Conservation (phyloP, 1,140 invertebrate genomes). For the Drosophila hydei region DNA sequence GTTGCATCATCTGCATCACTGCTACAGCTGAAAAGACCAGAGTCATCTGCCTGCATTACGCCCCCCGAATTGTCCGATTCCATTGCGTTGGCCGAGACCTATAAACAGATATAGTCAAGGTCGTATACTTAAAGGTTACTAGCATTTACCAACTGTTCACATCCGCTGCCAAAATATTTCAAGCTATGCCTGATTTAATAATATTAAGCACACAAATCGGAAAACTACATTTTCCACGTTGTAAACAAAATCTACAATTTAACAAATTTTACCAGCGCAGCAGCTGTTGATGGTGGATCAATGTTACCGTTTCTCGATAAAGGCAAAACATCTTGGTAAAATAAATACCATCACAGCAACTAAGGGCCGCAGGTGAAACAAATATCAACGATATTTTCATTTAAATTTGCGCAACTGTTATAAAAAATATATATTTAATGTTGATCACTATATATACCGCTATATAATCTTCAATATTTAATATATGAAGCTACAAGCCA, state of each 20-base stretch:
- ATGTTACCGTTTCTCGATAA: slow-evolving; percentile 32
- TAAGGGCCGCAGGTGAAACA: not conserved
- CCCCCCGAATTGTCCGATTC: slow-evolving; percentile 40
- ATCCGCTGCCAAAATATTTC: not conserved
- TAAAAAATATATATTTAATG: not conserved
- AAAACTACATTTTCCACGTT: slow-evolving; percentile 57
- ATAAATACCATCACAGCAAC: slow-evolving; percentile 17
- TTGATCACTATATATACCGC: not conserved
- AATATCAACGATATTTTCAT: too few species aligned
- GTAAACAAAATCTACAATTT: slow-evolving; percentile 42
- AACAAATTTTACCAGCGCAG: slow-evolving; percentile 23
- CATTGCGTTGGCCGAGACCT: slow-evolving; percentile 39
- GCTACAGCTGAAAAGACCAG: slow-evolving; percentile 60
- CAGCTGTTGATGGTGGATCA: slow-evolving; percentile 47
- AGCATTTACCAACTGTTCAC: not conserved
- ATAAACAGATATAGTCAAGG: slow-evolving; percentile 1
- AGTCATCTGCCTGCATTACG: slow-evolving; percentile 55
- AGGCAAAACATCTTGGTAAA: not conserved
- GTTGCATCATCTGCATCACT: slow-evolving; percentile 47
- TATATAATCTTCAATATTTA: too few species aligned
- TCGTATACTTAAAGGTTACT: not conserved
- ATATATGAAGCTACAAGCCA: too few species aligned
- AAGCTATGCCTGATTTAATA: not conserved
- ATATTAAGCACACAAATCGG: not conserved
- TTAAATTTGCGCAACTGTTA: too few species aligned